Conservation (phyloP, 2,888 invertebrate species). For the Limenitis arthemis region DNA sequence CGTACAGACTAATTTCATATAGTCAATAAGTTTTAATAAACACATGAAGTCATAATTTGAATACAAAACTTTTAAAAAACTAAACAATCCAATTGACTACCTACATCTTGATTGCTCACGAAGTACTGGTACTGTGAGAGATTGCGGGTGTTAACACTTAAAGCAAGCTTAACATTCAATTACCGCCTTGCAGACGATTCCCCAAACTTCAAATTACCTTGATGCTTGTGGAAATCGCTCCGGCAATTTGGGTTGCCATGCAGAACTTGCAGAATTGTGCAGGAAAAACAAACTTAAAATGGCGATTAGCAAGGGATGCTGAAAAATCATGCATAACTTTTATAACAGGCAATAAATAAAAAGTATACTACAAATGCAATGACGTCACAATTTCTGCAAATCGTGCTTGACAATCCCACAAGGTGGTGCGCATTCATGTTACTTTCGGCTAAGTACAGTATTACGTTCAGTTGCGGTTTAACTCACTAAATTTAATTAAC, state of each 20-base stretch:
- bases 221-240: conserved; percentile 15
- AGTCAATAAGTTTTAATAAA: too few relatives aligned
- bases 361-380: conserved; percentile 17
- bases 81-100: too few relatives aligned
- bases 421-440: conserved; percentile 9
- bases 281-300: conserved; percentile 13
- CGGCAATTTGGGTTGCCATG: conserved; percentile 18
- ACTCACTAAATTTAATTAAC: neutral
- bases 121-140: conserved; percentile 81
- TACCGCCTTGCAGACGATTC: conserved; percentile 7
- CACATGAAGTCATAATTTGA: too few relatives aligned
- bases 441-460: conserved; percentile 3
- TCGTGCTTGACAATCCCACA: conserved; percentile 23
- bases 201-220: conserved; percentile 11
- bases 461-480: conserved; percentile 11
- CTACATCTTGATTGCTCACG: neutral
- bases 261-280: conserved; percentile 24
- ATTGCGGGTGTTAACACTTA: conserved; percentile 28
- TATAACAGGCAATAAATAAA: conserved; percentile 19
- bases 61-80: too few relatives aligned
- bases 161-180: conserved; percentile 19
- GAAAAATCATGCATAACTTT: conserved; percentile 20
- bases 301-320: conserved; percentile 14
- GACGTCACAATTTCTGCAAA: conserved; percentile 25
- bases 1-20: neutral